Conservation (phyloP, 1,140 invertebrate species). For the Drosophila jambulina region DNA sequence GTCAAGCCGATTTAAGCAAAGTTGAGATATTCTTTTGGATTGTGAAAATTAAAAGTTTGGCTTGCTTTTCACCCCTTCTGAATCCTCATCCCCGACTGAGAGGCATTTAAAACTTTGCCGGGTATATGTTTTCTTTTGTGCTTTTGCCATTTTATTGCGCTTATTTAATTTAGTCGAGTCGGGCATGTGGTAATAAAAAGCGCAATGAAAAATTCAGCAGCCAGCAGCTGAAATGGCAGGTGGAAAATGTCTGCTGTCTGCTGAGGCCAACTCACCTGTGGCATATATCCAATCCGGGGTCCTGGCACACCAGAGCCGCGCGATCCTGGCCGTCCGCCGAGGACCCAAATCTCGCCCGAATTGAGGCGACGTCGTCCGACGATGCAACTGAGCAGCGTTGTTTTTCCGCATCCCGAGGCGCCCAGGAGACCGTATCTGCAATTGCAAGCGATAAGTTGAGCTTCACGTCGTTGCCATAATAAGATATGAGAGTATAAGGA, state of each 20-base stretch:
- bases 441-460: conserved; percentile 24
- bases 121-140: conserved; percentile 44
- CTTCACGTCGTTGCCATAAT: conserved; percentile 44
- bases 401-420: conserved; percentile 94
- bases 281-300: conserved; percentile 89
- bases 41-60: conserved; percentile 62
- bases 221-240: neutral
- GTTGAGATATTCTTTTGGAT: conserved; percentile 52
- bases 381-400: conserved; percentile 94
- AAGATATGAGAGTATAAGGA: conserved; percentile 21
- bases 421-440: conserved; percentile 94
- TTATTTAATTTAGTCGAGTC: conserved; percentile 79
- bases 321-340: conserved; percentile 93
- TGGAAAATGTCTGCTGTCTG: neutral
- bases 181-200: conserved; percentile 67
- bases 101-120: conserved; percentile 61
- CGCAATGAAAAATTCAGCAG: conserved; percentile 70
- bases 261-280: conserved; percentile 86
- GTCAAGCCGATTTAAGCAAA: neutral
- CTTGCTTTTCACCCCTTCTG: conserved; percentile 12
- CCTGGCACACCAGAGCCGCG: conserved; percentile 94
- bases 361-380: conserved; percentile 93
- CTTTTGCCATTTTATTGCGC: conserved; percentile 69
- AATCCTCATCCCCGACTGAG: neutral
- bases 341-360: conserved; percentile 93